Evolutionary conservation across 2,113 vertebrate species (phyloP), one percentile per base, ranked within the genome.

Genomic region (Dascyllus trimaculatus): DNA sequence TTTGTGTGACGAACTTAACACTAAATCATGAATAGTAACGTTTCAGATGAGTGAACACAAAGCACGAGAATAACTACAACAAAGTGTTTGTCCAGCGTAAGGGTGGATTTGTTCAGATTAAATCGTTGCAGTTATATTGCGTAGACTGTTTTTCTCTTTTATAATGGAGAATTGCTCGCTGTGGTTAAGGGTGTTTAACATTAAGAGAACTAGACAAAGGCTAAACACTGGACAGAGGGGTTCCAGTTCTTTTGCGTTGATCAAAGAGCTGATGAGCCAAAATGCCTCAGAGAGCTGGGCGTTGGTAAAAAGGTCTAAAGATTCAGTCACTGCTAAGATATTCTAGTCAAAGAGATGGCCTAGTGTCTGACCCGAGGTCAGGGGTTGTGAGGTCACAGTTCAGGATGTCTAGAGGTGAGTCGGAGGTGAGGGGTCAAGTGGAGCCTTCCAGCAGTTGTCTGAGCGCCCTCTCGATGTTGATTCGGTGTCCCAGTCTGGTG

Each of bases 391-490:
- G 82, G 80, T 91, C 86, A 88, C 78, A 86, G 83, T 87, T 88
- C 71, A 71, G 81, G 85, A 60, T 82, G 70, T 72, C 86, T 80
- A 79, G 75, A 82, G 78, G 84, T 83, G 54, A 59, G 56, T 76
- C 65, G n/a, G 71, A 82, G 73, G 82, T 48, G 48, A 53, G 52
- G 60, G 81, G 95, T 96, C 97, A 93, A 88, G 90, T 89, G 72
- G 96, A 97, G 92, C 96, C 97, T 77, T 98, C 97, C 48, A 97
- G 93, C 91, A 99, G 95, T 92, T 97, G 96, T 86, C 97, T 95
- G 63, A 99, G 96, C 5, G 98, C 98, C 69, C 98, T 95, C 92
- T 99, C 98, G 69, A 99, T 99, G 96, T 99, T 99, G 96, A 99
- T 99, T 18, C 98, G 96, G 93, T 99, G 98, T 54, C 98, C 98